Evolutionary conservation across 2,888 invertebrate genomes (phyloP).

Genomic region (Meiosimyza decipiens): DNA sequence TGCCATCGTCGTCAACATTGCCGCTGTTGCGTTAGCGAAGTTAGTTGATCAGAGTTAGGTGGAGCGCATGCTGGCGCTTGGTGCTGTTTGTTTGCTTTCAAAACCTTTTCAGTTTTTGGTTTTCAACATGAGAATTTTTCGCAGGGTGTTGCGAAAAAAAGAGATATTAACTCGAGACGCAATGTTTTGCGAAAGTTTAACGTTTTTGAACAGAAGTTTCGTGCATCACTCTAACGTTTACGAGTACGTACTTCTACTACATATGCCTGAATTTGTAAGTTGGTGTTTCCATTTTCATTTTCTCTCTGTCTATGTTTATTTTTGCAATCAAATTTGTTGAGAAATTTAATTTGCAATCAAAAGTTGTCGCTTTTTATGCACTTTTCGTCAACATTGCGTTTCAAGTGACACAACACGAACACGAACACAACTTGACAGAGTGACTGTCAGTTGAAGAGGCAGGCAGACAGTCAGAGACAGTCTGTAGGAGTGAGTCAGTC

Average conservation of each 20-base stretch:
- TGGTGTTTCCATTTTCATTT: neutral
- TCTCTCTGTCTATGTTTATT: constrained; percentile 29
- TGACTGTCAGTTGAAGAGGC: too few relatives aligned
- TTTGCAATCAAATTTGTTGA: constrained; percentile 41
- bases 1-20: neutral
- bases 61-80: neutral
- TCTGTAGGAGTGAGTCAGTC: too few relatives aligned
- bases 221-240: too few relatives aligned
- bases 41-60: neutral
- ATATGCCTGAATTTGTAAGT: neutral
- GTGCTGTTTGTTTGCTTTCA: constrained; percentile 30
- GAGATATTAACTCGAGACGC: too few relatives aligned
- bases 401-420: constrained; percentile 2
- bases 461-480: too few relatives aligned
- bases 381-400: neutral
- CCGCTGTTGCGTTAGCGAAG: neutral
- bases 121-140: constrained; percentile 16
- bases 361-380: constrained; percentile 34
- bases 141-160: too few relatives aligned
- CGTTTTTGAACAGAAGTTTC: too few relatives aligned
- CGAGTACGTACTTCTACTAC: too few relatives aligned
- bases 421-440: neutral
- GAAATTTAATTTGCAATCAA: constrained; percentile 41
- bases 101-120: constrained; percentile 27
- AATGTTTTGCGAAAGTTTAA: too few relatives aligned